Evolutionary conservation across 2,113 vertebrate species (phyloP).

Genomic region (Probosciger aterrimus): DNA sequence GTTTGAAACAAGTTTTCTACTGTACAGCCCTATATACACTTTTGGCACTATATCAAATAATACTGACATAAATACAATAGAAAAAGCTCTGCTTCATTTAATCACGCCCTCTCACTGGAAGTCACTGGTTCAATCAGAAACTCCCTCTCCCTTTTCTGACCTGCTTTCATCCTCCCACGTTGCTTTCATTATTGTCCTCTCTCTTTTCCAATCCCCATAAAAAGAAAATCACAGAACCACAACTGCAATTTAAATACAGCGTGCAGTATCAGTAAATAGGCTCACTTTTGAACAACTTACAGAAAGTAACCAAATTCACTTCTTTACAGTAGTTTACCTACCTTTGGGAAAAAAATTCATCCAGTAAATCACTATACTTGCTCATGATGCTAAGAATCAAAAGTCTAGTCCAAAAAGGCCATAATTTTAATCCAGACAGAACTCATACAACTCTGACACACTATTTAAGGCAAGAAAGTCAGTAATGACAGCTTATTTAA

Average conservation of each 20-base stretch:
- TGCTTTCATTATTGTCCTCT: conserved; percentile 35
- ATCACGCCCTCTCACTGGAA: conserved; percentile 59
- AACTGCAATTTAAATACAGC: background rate
- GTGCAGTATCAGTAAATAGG: background rate
- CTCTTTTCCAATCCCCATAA: conserved; percentile 24
- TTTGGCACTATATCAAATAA: conserved; percentile 38
- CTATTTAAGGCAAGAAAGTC: background rate
- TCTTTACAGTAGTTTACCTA: background rate
- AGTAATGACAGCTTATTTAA: background rate
- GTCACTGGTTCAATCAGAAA: conserved; percentile 54
- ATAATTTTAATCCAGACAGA: background rate
- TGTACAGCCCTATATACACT: background rate
- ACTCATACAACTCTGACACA: background rate
- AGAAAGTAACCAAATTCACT: background rate
- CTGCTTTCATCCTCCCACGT: conserved; percentile 54
- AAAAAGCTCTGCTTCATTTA: conserved; percentile 17
- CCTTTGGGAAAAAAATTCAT: background rate
- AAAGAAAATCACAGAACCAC: background rate
- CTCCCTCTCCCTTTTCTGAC: conserved; percentile 46
- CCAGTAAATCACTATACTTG: background rate
- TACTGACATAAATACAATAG: conserved; percentile 41
- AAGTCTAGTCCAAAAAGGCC: background rate
- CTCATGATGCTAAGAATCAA: background rate
- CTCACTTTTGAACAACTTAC: background rate
- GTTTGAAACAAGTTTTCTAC: conserved; percentile 4